A percentile compares a stretch with the other conserved stretches of the same genome.
Evolutionary conservation across 2,888 invertebrate genomes (phyloP).

Genomic region (Mesoligia furuncula): DNA sequence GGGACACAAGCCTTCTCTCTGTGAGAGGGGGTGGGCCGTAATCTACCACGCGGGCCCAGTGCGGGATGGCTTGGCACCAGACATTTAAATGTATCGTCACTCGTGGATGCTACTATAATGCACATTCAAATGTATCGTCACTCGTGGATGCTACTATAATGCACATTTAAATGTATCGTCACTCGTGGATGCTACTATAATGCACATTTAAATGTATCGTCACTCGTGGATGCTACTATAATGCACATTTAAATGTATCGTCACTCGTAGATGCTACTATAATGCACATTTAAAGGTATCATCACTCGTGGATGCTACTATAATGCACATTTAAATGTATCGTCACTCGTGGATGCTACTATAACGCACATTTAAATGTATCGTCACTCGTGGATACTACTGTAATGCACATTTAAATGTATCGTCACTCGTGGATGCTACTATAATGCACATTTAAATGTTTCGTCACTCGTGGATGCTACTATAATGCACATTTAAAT

Average conservation of each 20-base stretch:
- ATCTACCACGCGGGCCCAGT: too few relatives aligned
- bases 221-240: neutral
- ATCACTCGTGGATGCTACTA: neutral
- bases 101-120: neutral
- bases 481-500: neutral
- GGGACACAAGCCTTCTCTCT: too few relatives aligned
- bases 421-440: neutral
- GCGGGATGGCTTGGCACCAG: too few relatives aligned
- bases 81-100: neutral
- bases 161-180: neutral
- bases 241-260: neutral
- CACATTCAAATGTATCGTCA: neutral
- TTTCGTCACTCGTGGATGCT: neutral
- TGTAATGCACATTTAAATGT: neutral
- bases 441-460: neutral
- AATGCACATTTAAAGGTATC: neutral
- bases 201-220: neutral
- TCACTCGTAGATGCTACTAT: neutral
- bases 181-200: neutral
- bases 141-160: neutral
- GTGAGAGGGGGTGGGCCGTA: too few relatives aligned
- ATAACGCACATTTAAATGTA: neutral
- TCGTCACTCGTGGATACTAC: neutral
- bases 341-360: neutral
- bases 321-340: neutral